A percentile compares a stretch with the other conserved stretches of the same genome.
These are phyloP conservation scores for Exephanes ischioxanthus DNA, from an alignment of 2,888 invertebrate species.

Conservation along the genomic window DNA sequence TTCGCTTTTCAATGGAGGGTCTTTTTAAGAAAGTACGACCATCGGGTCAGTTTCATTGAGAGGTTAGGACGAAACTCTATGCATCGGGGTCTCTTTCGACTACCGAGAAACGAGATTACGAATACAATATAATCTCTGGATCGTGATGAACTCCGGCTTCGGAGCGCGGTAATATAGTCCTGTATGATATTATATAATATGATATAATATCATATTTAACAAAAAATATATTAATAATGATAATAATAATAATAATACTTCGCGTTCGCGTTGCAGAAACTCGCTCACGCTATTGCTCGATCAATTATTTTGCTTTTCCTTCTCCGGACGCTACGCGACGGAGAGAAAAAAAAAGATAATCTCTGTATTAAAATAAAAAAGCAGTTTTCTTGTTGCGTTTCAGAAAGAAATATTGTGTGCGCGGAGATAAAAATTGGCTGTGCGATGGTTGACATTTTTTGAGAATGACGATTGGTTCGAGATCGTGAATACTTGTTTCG, in stretches of 20 bases:
- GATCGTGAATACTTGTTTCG: too few relatives aligned
- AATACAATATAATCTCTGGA: conserved; percentile 41
- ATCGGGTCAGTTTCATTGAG: neutral
- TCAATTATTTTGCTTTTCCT: conserved; percentile 49
- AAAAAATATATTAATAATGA: neutral
- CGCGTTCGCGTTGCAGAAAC: neutral
- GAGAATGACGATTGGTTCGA: too few relatives aligned
- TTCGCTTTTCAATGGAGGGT: neutral
- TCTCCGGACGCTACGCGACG: neutral
- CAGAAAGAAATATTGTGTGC: neutral
- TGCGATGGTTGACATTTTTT: too few relatives aligned
- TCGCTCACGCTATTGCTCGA: conserved; percentile 55
- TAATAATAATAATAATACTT: conserved; percentile 6
- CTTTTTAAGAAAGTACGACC: neutral
- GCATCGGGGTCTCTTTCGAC: neutral
- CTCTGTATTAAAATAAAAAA: neutral
- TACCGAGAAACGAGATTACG: conserved; percentile 12
- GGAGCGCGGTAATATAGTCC: neutral
- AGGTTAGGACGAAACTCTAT: neutral
- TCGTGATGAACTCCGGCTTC: neutral
- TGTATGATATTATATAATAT: too few relatives aligned
- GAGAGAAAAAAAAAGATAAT: neutral
- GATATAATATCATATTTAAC: too few relatives aligned
- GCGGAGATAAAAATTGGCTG: too few relatives aligned
- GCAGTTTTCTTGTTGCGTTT: neutral